Evolutionary conservation across 2,113 vertebrate genomes (phyloP).

Genomic region (Pampusana beccarii): DNA sequence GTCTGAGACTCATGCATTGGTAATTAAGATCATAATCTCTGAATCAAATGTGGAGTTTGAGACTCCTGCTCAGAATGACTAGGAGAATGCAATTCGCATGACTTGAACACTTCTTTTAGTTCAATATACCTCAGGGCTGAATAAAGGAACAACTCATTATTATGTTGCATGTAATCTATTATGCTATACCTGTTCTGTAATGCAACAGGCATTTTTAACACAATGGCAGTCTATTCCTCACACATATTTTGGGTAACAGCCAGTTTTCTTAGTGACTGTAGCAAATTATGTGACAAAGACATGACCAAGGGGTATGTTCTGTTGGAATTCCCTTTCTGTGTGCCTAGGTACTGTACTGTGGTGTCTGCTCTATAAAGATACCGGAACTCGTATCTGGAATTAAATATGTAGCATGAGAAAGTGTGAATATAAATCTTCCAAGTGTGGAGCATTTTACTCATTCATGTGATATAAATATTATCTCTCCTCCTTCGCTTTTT

Average conservation of each 20-base stretch:
- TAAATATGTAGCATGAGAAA: neutral
- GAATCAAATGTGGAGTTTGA: neutral
- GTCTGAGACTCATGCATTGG: neutral
- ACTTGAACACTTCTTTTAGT: neutral
- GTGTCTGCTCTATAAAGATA: neutral
- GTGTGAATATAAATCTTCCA: neutral
- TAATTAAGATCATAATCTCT: neutral
- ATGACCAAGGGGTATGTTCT: neutral
- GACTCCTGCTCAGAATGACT: neutral
- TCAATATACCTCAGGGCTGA: neutral
- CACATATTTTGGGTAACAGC: neutral
- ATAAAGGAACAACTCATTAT: neutral
- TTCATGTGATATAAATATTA: neutral
- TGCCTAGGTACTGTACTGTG: neutral
- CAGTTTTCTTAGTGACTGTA: neutral
- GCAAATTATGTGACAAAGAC: neutral
- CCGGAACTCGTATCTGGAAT: neutral
- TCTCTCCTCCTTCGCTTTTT: neutral
- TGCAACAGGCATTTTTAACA: neutral
- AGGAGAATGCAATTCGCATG: neutral
- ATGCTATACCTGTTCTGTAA: neutral
- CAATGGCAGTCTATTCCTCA: neutral
- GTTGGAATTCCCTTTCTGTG: neutral
- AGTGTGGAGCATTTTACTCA: neutral
- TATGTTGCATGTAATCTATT: neutral